Evolutionary conservation across 2,797 vertebrate genomes (phyloP).

Genomic region (Argya squamiceps): DNA sequence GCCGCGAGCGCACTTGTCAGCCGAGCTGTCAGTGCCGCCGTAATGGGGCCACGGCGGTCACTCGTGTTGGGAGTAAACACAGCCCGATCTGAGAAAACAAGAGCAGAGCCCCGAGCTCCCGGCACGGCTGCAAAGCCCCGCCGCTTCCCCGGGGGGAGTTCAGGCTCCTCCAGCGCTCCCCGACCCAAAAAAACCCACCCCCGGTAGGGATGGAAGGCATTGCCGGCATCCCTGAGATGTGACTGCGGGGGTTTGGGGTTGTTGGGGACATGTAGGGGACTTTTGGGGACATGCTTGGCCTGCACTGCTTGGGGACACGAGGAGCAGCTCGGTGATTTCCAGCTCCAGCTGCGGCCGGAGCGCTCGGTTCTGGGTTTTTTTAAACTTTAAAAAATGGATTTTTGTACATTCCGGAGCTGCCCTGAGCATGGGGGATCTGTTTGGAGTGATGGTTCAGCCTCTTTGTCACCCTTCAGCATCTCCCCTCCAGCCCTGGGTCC

Average conservation of each 20-base stretch:
- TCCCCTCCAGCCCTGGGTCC: not conserved
- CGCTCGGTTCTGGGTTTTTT: not conserved
- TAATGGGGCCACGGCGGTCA: slow-evolving; percentile 56
- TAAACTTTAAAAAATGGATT: rapidly evolving
- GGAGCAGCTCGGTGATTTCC: not conserved
- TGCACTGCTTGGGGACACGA: too few relatives aligned
- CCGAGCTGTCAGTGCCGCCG: slow-evolving; percentile 54
- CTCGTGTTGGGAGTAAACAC: slow-evolving; percentile 60
- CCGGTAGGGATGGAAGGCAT: too few relatives aligned
- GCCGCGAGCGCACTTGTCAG: slow-evolving; percentile 56
- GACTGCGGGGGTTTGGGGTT: rapidly evolving
- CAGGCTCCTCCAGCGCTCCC: too few relatives aligned
- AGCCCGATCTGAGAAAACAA: slow-evolving; percentile 49
- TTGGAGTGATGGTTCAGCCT: not conserved
- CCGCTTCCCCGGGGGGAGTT: not conserved
- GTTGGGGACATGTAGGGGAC: not conserved
- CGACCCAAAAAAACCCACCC: too few relatives aligned
- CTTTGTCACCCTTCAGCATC: not conserved
- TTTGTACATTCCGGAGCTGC: not conserved
- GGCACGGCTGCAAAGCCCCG: not conserved
- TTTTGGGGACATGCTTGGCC: not conserved
- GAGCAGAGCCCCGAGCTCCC: slow-evolving; percentile 40
- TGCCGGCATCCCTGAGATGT: rapidly evolving
- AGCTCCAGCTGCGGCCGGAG: not conserved
- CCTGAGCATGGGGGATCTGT: not conserved